Conservation (phyloP, 1,140 invertebrate genomes). For the Lasaia peninsularis region DNA sequence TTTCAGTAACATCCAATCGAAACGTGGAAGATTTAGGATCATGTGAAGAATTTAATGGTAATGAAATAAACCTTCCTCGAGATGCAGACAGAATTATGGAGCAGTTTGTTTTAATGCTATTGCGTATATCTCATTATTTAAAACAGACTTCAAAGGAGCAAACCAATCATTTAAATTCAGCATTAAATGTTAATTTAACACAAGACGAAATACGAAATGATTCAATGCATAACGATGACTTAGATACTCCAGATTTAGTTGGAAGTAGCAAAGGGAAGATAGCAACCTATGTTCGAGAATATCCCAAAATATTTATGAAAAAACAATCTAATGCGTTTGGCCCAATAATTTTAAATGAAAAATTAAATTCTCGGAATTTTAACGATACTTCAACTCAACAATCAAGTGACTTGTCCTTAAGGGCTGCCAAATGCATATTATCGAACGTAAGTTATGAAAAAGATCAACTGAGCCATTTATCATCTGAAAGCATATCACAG, state of each 20-base stretch:
- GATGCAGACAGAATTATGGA: conserved; percentile 61
- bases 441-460: background rate
- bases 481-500: background rate
- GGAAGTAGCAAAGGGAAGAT: conserved; percentile 38
- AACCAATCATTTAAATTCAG: conserved; percentile 27
- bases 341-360: background rate
- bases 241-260: conserved; percentile 43
- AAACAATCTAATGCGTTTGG: conserved; percentile 37
- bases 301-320: conserved; percentile 65
- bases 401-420: background rate
- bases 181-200: conserved; percentile 24
- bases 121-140: conserved; percentile 49
- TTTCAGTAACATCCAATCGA: conserved; percentile 35
- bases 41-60: conserved; percentile 56
- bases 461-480: background rate
- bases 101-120: conserved; percentile 63
- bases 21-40: conserved; percentile 41
- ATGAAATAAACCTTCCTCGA: conserved; percentile 50
- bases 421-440: background rate
- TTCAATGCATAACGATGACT: conserved; percentile 36
- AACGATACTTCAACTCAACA: background rate
- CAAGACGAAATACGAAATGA: conserved; percentile 19
- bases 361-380: background rate
- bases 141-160: conserved; percentile 34
- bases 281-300: conserved; percentile 53